These are phyloP conservation scores for Solea senegalensis DNA, from an alignment of 2,113 vertebrate genomes.

Conservation along the genomic window DNA sequence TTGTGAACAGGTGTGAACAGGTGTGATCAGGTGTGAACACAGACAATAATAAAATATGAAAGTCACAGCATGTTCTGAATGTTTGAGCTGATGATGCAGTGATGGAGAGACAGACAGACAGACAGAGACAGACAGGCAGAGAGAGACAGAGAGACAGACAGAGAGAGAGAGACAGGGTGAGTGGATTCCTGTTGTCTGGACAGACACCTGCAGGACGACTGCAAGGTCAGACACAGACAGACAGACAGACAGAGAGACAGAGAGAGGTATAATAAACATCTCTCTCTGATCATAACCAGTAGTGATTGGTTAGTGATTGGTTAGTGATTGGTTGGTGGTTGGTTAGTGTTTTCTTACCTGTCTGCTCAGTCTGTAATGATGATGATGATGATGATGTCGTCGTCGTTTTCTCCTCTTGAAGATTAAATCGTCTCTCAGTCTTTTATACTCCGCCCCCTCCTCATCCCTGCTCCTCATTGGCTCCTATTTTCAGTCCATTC, in stretches of 20 bases:
- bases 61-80: too few species aligned
- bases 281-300: background rate
- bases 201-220: constrained; percentile 44
- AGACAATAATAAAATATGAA: too few species aligned
- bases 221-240: constrained; percentile 47
- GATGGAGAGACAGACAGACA: too few species aligned
- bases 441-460: constrained; percentile 60
- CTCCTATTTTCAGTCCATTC: constrained; percentile 72
- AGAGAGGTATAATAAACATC: too few species aligned
- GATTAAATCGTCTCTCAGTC: constrained; percentile 51
- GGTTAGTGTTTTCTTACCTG: constrained; percentile 51
- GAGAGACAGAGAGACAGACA: too few species aligned
- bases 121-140: too few species aligned
- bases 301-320: background rate
- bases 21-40: too few species aligned
- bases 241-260: background rate
- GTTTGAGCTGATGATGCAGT: too few species aligned
- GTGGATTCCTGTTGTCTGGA: constrained; percentile 31
- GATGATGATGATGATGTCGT: background rate
- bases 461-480: constrained; percentile 60
- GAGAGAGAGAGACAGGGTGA: background rate
- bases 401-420: constrained; percentile 59
- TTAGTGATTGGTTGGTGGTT: background rate
- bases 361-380: constrained; percentile 8
- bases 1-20: too few species aligned